A percentile compares a stretch with the other conserved stretches of the same genome.
Evolutionary conservation across 2,113 vertebrate species (phyloP).

Genomic region (Centropus bengalensis): DNA sequence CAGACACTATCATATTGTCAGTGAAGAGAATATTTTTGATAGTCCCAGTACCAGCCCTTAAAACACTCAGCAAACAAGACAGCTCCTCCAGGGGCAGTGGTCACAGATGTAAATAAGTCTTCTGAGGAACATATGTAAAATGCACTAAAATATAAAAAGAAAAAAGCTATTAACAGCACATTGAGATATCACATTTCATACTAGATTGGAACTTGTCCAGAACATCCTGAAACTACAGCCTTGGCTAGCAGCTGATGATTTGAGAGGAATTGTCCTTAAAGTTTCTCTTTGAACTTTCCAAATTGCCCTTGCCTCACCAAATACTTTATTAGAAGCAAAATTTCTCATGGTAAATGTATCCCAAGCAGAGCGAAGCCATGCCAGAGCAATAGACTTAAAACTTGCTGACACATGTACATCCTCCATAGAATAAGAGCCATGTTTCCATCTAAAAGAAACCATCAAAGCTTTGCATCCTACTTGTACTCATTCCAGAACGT

Average conservation of each 20-base stretch:
- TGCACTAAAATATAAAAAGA: background rate
- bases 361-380: background rate
- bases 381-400: conserved; percentile 36
- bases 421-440: background rate
- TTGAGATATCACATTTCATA: background rate
- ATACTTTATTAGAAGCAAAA: conserved; percentile 28
- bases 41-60: background rate
- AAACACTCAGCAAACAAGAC: conserved; percentile 15
- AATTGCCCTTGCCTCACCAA: background rate
- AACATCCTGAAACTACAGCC: background rate
- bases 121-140: conserved; percentile 2
- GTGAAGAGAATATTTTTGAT: background rate
- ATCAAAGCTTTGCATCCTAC: conserved; percentile 42
- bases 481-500: conserved; percentile 30
- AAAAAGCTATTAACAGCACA: background rate
- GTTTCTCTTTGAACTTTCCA: conserved; percentile 23
- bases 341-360: conserved; percentile 8
- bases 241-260: conserved; percentile 4
- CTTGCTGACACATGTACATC: conserved; percentile 43
- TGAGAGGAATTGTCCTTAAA: conserved; percentile 21
- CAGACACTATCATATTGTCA: conserved; percentile 31
- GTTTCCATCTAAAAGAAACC: conserved; percentile 45
- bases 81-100: conserved; percentile 11
- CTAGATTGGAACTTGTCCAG: background rate
- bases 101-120: conserved; percentile 10